These are phyloP conservation scores for Notothenia rossii DNA, from an alignment of 2,113 vertebrate species.

Conservation along the genomic window DNA sequence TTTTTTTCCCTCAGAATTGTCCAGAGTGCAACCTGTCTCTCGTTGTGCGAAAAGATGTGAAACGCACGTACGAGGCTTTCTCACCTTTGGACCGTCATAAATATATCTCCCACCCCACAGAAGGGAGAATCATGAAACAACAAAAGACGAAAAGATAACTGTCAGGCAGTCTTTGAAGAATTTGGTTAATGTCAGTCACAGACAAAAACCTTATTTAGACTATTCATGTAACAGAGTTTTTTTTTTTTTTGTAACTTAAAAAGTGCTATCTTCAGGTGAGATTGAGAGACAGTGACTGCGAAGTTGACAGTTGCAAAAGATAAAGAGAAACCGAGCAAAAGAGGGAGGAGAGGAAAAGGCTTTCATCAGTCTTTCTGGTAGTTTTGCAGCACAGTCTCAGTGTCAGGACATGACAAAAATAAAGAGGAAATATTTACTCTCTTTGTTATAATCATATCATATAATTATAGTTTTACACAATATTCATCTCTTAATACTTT, in stretches of 20 bases:
- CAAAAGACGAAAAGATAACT: slow-evolving; percentile 69
- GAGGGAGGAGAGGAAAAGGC: slow-evolving; percentile 37
- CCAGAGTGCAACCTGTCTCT: slow-evolving; percentile 66
- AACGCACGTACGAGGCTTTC: slow-evolving; percentile 66
- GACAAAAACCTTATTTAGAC: slow-evolving; percentile 71
- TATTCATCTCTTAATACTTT: slow-evolving; percentile 80
- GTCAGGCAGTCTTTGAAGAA: slow-evolving; percentile 77
- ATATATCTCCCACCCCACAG: slow-evolving; percentile 57
- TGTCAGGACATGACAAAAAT: slow-evolving; percentile 78
- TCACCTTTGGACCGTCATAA: slow-evolving; percentile 68
- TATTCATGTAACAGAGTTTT: slow-evolving; percentile 62
- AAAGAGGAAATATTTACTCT: slow-evolving; percentile 82
- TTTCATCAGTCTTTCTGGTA: slow-evolving; percentile 72
- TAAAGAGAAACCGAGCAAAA: slow-evolving; percentile 52
- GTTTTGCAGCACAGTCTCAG: slow-evolving; percentile 69
- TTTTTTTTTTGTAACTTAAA: slow-evolving; percentile 60
- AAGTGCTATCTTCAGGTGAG: slow-evolving; percentile 72
- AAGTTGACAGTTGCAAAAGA: slow-evolving; percentile 65
- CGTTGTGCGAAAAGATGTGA: slow-evolving; percentile 79
- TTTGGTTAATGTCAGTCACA: slow-evolving; percentile 70
- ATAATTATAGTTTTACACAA: slow-evolving; percentile 78
- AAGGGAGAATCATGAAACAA: slow-evolving; percentile 62
- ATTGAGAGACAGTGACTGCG: slow-evolving; percentile 72
- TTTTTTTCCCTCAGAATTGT: slow-evolving; percentile 61
- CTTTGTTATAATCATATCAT: slow-evolving; percentile 77